Percentiles rank a stretch among this genome's conserved stretches.
phyloP scores from a whole-genome alignment of 2,113 vertebrate species.

The Myiagra hebetior region DNA sequence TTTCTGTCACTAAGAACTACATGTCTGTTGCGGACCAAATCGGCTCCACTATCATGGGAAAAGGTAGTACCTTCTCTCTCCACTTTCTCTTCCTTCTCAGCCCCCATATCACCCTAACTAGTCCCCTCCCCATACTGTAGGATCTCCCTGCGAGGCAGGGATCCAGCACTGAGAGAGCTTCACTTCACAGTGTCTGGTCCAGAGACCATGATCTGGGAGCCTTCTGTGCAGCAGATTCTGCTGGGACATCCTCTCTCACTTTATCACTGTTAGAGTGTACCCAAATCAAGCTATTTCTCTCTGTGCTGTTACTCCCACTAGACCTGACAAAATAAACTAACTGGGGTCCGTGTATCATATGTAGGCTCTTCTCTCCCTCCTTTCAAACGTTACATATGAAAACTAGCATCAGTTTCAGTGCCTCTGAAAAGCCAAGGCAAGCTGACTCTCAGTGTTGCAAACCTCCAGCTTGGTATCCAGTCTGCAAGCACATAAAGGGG shows the following conservation, averaged over 20 bases:
- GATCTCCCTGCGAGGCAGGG: background rate
- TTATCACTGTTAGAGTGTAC: fast-evolving
- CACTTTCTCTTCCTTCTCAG: fast-evolving
- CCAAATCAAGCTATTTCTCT: background rate
- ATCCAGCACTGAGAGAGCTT: background rate
- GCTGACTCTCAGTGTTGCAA: background rate
- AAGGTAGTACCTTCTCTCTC: background rate
- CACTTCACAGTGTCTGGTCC: background rate
- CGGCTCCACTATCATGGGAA: fast-evolving
- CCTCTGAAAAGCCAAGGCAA: background rate
- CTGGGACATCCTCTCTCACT: background rate
- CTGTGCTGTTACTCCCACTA: background rate
- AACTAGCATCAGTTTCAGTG: background rate
- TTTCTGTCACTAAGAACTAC: background rate
- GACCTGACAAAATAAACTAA: background rate
- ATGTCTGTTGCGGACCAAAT: background rate
- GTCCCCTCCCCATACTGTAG: fast-evolving
- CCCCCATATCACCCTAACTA: background rate
- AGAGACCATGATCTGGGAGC: too few species aligned
- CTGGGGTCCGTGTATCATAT: fast-evolving
- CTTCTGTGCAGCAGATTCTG: background rate
- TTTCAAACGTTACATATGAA: background rate
- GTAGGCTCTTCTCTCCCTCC: background rate
- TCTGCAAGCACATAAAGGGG: background rate
- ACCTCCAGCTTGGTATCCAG: background rate